These are phyloP conservation scores for Fragum fragum DNA, from an alignment of 2,888 invertebrate genomes.

Conservation along the genomic window DNA sequence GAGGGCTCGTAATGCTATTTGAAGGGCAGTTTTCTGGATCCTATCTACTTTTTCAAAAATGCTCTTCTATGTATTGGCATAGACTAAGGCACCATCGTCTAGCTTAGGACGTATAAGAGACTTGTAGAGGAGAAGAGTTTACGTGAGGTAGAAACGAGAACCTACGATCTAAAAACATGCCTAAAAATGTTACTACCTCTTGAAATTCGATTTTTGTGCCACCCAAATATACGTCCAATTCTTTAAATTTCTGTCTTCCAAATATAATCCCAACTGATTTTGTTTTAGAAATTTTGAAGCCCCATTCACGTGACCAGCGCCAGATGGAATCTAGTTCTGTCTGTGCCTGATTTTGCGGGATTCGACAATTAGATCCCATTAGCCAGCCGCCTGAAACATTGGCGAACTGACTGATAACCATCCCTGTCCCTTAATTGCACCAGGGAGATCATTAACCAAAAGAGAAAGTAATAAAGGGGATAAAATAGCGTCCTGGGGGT, in stretches of 20 bases:
- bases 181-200: conserved; percentile 24
- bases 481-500: conserved; percentile 22
- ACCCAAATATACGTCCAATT: conserved; percentile 19
- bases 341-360: conserved; percentile 31
- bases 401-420: conserved; percentile 37
- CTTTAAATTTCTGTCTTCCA: not conserved
- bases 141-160: not conserved
- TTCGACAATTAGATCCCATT: conserved; percentile 15
- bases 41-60: conserved; percentile 3
- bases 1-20: conserved; percentile 20
- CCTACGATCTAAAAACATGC: conserved; percentile 4
- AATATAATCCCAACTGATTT: conserved; percentile 33
- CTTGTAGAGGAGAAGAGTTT: conserved; percentile 10
- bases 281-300: conserved; percentile 36
- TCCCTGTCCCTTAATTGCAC: conserved; percentile 10
- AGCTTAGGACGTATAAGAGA: conserved; percentile 21
- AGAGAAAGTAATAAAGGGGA: conserved; percentile 34
- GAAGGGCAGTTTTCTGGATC: conserved; percentile 10
- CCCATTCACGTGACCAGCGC: conserved; percentile 39
- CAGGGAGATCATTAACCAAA: conserved; percentile 38
- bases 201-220: conserved; percentile 8
- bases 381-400: no score
- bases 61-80: not conserved
- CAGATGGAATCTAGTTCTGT: conserved; percentile 26
- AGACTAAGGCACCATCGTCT: conserved; percentile 26